These are phyloP conservation scores for Lycocorax pyrrhopterus DNA, from an alignment of 2,113 vertebrate genomes.

Conservation along the genomic window DNA sequence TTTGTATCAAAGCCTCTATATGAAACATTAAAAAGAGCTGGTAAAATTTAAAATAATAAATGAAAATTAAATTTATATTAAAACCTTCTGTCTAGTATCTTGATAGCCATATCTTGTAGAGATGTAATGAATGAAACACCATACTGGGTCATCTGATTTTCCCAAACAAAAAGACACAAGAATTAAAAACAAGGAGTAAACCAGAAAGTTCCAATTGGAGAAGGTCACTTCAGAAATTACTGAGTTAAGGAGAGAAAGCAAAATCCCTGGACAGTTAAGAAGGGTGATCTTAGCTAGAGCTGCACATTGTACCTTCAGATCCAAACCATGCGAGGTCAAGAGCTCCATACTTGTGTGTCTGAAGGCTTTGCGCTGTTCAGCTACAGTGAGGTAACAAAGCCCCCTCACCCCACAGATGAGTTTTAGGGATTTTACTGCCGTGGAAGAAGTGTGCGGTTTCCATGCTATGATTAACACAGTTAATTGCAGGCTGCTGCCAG, in stretches of 20 bases:
- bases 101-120: background rate
- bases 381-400: background rate
- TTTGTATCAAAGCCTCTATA: background rate
- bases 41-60: background rate
- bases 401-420: background rate
- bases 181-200: background rate
- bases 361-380: background rate
- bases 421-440: background rate
- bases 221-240: background rate
- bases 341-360: background rate
- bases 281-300: background rate
- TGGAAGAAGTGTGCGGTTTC: background rate
- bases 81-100: background rate
- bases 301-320: accelerated
- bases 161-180: background rate
- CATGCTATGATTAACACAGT: background rate
- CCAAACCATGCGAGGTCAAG: background rate
- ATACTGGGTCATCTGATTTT: background rate
- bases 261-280: background rate
- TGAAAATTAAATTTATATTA: background rate
- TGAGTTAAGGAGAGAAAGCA: background rate
- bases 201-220: accelerated
- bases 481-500: background rate
- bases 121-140: background rate
- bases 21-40: background rate